Base-by-base conservation (phyloP, 1,140 invertebrate species). In the Ridgeia piscesae region DNA sequence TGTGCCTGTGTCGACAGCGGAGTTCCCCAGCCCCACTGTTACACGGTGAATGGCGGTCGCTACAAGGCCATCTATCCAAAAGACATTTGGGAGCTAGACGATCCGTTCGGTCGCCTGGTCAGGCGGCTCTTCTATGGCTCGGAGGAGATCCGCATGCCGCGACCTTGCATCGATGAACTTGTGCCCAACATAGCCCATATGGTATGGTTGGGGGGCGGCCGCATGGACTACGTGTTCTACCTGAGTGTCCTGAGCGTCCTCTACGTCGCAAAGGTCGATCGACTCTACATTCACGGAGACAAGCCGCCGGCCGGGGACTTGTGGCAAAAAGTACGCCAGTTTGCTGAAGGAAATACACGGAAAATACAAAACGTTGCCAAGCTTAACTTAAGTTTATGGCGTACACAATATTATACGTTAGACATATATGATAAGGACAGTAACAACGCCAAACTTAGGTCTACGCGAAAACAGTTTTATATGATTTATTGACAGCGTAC, bases 161-260 rank as follows among this genome's bases (percentile, higher is more conserved):
- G 50, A 50, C 91, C 35, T n/a, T 77, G 91, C 33, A 92, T 35
- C 89, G 91, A 93, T 42, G 89, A 48, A 21, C 93, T 93, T 31
- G 93, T 93, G 31, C 93, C 93, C 6, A 93, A 93, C 77, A 93
- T 93, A 27, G 93, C 90, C 42, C 93, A 93, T 91, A 93, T 93
- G 93, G 90, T 93, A 17, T 93, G 93, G 93, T 42, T 92, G 48
- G 93, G 93, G 6, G 93, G 93, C 34, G 88, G 92, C 21, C 34
- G 89, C 17, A 92, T 93, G 91, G 92, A 92, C 35, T 93, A 58
- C 89, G 92, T 92, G n/a, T 92, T 93, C 88, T 93, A 93, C 88
- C 93, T 93, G 31, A 92, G 92, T 50, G 89, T 92, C 34, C 92
- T 92, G 35, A 92, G 92, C 77, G 27, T 93, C 17, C 89, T 93